Conservation (phyloP, 1,140 invertebrate species). For the Aphidius gifuensis region DNA sequence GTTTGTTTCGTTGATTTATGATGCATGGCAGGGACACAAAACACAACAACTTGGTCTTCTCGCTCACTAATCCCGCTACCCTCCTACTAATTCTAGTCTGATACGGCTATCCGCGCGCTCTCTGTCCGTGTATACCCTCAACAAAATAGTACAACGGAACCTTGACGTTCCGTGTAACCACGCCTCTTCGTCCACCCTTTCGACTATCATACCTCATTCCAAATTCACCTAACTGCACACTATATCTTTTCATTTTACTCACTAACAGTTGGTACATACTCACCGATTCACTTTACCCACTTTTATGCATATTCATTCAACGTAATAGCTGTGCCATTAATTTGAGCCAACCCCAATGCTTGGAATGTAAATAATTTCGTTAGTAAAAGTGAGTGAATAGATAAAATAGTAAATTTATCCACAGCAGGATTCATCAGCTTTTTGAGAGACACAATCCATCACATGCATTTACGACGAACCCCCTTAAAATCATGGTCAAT, state of each 20-base stretch:
- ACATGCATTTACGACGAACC: too few species aligned
- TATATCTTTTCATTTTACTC: constrained; percentile 15
- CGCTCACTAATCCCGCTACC: constrained; percentile 14
- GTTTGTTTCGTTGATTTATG: constrained; percentile 54
- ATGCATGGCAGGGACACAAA: constrained; percentile 49
- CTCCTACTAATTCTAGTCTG: constrained; percentile 19
- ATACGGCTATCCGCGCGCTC: constrained; percentile 31
- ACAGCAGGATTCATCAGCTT: too few species aligned
- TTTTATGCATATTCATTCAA: constrained; percentile 47
- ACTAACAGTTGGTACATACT: constrained; percentile 18
- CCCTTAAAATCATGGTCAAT: too few species aligned
- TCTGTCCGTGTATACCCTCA: constrained; percentile 18
- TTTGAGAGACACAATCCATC: too few species aligned
- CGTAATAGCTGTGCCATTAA: constrained; percentile 41
- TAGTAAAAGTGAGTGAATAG: too few species aligned
- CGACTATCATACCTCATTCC: constrained; percentile 14
- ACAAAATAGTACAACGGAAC: constrained; percentile 44
- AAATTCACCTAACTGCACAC: not conserved
- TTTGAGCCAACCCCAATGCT: constrained; percentile 16
- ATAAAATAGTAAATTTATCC: too few species aligned
- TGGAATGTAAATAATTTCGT: too few species aligned
- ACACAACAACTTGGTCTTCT: constrained; percentile 38
- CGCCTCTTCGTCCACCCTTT: constrained; percentile 31
- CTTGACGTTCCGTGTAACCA: constrained; percentile 48
- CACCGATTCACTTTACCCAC: constrained; percentile 45